Percentiles rank a stretch among this genome's conserved stretches.
phyloP scores from a whole-genome alignment of 2,113 vertebrate genomes.

The Cyphomyrus plagiostoma region DNA sequence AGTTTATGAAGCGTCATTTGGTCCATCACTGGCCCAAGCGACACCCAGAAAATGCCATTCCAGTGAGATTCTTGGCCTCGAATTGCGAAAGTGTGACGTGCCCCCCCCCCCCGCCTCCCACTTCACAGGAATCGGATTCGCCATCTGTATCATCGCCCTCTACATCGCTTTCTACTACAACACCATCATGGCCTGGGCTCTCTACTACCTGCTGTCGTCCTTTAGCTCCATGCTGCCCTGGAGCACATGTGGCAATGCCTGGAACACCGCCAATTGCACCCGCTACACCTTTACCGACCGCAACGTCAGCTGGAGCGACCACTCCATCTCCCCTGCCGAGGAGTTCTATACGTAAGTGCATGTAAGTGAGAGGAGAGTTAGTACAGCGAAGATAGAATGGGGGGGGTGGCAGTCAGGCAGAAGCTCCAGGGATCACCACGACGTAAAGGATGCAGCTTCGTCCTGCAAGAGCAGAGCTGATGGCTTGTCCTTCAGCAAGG shows the following conservation, averaged over 20 bases:
- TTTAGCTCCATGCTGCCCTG: slow-evolving; percentile 81
- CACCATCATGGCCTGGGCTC: slow-evolving; percentile 97
- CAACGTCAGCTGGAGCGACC: slow-evolving; percentile 77
- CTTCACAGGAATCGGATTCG: slow-evolving; percentile 81
- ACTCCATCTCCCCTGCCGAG: slow-evolving; percentile 85
- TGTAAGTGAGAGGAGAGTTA: slow-evolving; percentile 60
- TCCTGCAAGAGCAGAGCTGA: slow-evolving; percentile 17
- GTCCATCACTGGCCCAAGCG: slow-evolving; percentile 17
- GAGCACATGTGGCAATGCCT: slow-evolving; percentile 82
- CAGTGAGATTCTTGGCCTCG: slow-evolving; percentile 34
- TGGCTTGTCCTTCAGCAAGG: slow-evolving; percentile 14
- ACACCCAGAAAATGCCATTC: slow-evolving; percentile 54
- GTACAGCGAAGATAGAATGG: slow-evolving; percentile 8
- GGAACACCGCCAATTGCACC: slow-evolving; percentile 90
- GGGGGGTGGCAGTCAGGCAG: background rate
- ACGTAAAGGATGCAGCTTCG: slow-evolving; percentile 11
- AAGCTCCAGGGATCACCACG: background rate
- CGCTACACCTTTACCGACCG: slow-evolving; percentile 76
- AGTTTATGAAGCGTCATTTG: background rate
- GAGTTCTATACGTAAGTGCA: slow-evolving; percentile 98
- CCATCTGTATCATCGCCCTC: slow-evolving; percentile 92
- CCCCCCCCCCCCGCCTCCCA: background rate
- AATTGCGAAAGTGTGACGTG: background rate
- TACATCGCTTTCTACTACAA: slow-evolving; percentile 98
- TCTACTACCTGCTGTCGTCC: slow-evolving; percentile 93